Conservation (phyloP, 37 sponge, comb jelly and placozoan species). For the Crambe crambe region DNA sequence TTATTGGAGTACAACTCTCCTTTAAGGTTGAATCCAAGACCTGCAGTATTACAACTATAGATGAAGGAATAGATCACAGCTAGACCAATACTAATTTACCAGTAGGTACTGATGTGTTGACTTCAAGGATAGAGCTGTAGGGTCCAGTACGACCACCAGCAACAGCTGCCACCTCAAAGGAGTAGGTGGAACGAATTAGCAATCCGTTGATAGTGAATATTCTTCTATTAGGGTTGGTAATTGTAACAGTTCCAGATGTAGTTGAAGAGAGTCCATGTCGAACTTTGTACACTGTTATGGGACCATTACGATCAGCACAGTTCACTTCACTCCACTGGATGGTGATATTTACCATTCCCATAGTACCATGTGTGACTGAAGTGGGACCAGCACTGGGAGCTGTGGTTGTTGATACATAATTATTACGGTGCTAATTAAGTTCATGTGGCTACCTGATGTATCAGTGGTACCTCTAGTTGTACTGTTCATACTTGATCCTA, state of each 20-base stretch:
- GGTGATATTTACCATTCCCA: background rate
- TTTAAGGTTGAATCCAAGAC: background rate
- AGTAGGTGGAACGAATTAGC: background rate
- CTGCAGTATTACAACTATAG: background rate
- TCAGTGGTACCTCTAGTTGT: background rate
- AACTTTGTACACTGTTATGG: conserved; percentile 30
- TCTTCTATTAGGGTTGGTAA: background rate
- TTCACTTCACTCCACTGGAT: conserved; percentile 24
- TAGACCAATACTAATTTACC: background rate
- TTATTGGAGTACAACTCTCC: conserved; percentile 7
- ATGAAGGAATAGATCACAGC: too few relatives aligned
- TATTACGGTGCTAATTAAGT: too few relatives aligned
- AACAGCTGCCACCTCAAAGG: conserved; percentile 20
- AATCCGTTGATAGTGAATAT: background rate
- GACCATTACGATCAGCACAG: conserved; percentile 37
- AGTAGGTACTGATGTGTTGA: background rate
- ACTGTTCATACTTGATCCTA: background rate
- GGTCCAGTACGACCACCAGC: conserved; percentile 11
- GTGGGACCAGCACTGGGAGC: conserved; percentile 33
- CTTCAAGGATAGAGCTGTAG: background rate
- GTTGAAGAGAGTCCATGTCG: background rate
- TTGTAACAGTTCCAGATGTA: background rate
- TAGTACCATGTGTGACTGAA: background rate
- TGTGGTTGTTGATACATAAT: background rate
- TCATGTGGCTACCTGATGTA: background rate